Percentiles rank a stretch among this genome's conserved stretches.
phyloP scores from a whole-genome alignment of 2,797 vertebrate genomes.

The Megaceryle alcyon region DNA sequence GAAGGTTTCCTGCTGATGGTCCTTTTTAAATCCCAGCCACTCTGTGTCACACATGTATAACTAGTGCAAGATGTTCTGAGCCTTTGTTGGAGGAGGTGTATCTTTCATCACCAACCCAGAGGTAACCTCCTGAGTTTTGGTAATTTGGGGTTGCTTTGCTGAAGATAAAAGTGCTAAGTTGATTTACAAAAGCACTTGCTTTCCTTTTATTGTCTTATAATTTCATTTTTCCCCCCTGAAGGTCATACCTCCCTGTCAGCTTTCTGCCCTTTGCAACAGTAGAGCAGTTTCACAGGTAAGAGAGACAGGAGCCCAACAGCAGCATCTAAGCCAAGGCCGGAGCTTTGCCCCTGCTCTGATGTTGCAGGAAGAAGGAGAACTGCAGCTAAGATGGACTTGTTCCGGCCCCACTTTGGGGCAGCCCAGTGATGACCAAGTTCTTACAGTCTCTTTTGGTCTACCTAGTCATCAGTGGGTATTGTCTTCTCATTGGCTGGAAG shows the following conservation, averaged over 20 bases:
- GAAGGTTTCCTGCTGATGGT: background rate
- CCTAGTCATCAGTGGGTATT: background rate
- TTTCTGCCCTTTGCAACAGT: rapidly evolving
- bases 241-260: background rate
- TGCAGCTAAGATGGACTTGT: background rate
- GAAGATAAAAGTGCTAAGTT: background rate
- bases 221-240: background rate
- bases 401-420: background rate
- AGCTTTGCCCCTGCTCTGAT: background rate
- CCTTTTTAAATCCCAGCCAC: background rate
- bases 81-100: background rate
- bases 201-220: background rate
- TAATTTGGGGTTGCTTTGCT: background rate
- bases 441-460: slow-evolving; percentile 8
- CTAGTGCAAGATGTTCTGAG: background rate
- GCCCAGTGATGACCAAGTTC: background rate
- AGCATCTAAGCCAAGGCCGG: background rate
- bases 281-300: background rate
- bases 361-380: background rate
- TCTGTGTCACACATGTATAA: background rate
- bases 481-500: background rate
- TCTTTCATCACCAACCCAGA: background rate
- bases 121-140: background rate
- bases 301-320: background rate
- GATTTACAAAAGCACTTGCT: background rate